Evolutionary conservation across 2,113 vertebrate genomes (phyloP), one percentile per base, ranked within the genome.

Genomic region (Myocastor coypus): DNA sequence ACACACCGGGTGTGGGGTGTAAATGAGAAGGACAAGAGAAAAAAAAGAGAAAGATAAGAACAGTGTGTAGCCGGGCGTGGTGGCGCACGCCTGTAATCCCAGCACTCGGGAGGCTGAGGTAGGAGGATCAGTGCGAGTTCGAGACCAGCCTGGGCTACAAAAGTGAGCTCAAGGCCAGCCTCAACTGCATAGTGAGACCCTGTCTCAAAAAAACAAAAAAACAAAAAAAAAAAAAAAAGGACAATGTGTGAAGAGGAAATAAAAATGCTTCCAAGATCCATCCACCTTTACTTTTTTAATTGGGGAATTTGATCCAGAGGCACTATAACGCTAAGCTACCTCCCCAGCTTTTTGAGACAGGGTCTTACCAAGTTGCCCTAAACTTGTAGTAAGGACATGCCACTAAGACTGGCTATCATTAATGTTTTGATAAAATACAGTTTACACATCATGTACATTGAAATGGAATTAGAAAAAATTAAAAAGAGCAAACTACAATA

Each of bases 41-140:
- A 94, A 89, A 87, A 28, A 90, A 80, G 63, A 81, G 20, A 94
- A 94, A 84, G 83, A 40, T 5, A 89, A 91, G 42, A 85, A 61
- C 7, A 69, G 7, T 82, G 9, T 80, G 17, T 61, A n/a, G n/a
- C n/a, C n/a, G n/a, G n/a, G n/a, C n/a, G n/a, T n/a, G n/a, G n/a
- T n/a, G n/a, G n/a, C n/a, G n/a, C n/a, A n/a, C n/a, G n/a, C n/a
- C n/a, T n/a, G n/a, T n/a, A n/a, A n/a, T n/a, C n/a, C n/a, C n/a
- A n/a, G n/a, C n/a, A n/a, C n/a, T n/a, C n/a, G n/a, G n/a, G n/a
- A n/a, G n/a, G n/a, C n/a, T n/a, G n/a, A n/a, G n/a, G n/a, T n/a
- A n/a, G n/a, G n/a, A n/a, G n/a, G n/a, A n/a, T n/a, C n/a, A n/a
- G n/a, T n/a, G n/a, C n/a, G n/a, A n/a, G n/a, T n/a, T n/a, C n/a